phyloP scores from a whole-genome alignment of 1,140 invertebrate species.

The Reticulitermes speratus region DNA sequence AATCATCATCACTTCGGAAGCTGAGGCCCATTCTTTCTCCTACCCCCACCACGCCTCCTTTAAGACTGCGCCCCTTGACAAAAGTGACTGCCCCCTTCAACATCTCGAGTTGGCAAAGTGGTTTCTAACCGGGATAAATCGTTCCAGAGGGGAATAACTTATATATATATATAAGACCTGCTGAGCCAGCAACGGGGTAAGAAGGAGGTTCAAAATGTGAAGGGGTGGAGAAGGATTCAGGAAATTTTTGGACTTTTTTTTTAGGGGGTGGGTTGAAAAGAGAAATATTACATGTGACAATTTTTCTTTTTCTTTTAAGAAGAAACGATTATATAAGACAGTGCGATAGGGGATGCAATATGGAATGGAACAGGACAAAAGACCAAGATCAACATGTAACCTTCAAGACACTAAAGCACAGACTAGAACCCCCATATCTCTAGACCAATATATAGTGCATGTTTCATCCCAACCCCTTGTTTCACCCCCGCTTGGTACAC shows the following conservation, averaged over 20 bases:
- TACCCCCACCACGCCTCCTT: background rate
- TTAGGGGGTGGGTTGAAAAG: background rate
- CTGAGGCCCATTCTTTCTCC: slow-evolving; percentile 22
- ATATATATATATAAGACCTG: background rate
- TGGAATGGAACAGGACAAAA: background rate
- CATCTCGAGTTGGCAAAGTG: slow-evolving; percentile 28
- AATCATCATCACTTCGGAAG: slow-evolving; percentile 26
- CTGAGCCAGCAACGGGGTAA: slow-evolving; percentile 21
- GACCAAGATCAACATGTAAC: background rate
- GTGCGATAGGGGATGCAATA: background rate
- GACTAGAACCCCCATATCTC: background rate
- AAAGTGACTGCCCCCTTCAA: background rate
- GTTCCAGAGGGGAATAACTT: slow-evolving; percentile 26
- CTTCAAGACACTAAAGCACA: background rate
- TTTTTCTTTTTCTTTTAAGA: background rate
- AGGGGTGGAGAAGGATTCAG: background rate
- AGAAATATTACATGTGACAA: background rate
- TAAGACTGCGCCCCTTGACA: background rate
- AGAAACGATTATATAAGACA: background rate
- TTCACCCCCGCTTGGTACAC: background rate
- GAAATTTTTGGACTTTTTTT: background rate
- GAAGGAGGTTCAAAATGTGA: background rate
- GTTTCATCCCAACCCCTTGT: background rate
- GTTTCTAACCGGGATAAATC: slow-evolving; percentile 29
- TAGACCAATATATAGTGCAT: background rate